Evolutionary conservation across 2,797 vertebrate genomes (phyloP).

Genomic region (Nyctalus aviator): DNA sequence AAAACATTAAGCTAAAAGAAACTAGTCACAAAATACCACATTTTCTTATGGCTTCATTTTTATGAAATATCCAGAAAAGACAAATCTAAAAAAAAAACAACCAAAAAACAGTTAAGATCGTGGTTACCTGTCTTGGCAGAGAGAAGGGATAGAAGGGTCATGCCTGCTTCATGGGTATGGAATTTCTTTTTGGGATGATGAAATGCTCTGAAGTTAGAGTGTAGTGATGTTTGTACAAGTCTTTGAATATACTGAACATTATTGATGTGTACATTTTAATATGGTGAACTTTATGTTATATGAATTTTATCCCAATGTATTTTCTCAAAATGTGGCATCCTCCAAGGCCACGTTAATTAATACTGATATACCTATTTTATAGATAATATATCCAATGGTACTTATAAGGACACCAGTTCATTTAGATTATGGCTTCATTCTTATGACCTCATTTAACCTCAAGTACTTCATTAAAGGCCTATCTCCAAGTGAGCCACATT

Average conservation of each 20-base stretch:
- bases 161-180: neutral
- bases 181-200: neutral
- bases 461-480: neutral
- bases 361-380: neutral
- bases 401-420: neutral
- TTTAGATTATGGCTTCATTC: neutral
- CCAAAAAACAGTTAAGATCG: neutral
- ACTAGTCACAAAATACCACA: neutral
- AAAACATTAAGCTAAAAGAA: neutral
- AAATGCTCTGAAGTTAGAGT: neutral
- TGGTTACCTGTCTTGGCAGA: neutral
- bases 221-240: neutral
- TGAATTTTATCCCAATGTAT: neutral
- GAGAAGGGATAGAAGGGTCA: neutral
- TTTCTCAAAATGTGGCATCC: neutral
- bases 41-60: neutral
- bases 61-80: neutral
- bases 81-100: neutral
- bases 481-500: neutral
- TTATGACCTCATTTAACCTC: neutral
- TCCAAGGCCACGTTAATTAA: neutral
- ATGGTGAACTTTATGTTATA: neutral
- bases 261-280: neutral
- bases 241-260: neutral
- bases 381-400: neutral